phyloP scores from a whole-genome alignment of 1,140 invertebrate genomes.

The Danaus melanippus region DNA sequence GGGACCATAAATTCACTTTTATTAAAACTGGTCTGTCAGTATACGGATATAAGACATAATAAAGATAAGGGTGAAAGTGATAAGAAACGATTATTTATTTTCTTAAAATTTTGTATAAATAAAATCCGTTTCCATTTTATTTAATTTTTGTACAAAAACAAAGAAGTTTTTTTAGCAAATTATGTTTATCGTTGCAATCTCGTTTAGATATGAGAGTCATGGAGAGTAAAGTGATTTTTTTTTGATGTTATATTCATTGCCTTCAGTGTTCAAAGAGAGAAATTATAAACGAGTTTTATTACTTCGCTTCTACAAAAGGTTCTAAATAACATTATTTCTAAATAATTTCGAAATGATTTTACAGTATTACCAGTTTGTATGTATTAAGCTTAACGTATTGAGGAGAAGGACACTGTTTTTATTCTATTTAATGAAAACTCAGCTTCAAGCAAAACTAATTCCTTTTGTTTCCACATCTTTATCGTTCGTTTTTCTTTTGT shows the following conservation, averaged over 20 bases:
- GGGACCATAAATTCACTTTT: conserved; percentile 29
- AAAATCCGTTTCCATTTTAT: no score
- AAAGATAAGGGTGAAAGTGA: conserved; percentile 20
- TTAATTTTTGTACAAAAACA: conserved; percentile 7
- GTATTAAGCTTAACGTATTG: no score
- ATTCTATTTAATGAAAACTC: no score
- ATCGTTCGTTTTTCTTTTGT: no score
- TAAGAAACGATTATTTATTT: conserved; percentile 9
- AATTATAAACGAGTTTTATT: conserved; percentile 14
- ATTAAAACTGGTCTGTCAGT: conserved; percentile 27
- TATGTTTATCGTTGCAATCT: conserved; percentile 13
- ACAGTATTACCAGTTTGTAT: no score
- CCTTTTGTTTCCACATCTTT: no score
- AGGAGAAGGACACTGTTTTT: no score
- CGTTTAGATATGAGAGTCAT: conserved; percentile 12
- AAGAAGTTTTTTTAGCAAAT: conserved; percentile 11
- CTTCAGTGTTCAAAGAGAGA: conserved; percentile 14
- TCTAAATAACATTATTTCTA: conserved; percentile 10
- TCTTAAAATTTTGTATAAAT: conserved; percentile 5
- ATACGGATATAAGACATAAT: conserved; percentile 25
- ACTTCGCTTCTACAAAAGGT: conserved; percentile 8
- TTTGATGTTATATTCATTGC: conserved; percentile 16
- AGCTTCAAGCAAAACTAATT: no score
- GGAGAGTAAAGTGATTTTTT: conserved; percentile 8
- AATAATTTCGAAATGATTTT: no score